Evolutionary conservation across 2,113 vertebrate genomes (phyloP), one percentile per base, ranked within the genome.

Genomic region (Atrichornis clamosus): DNA sequence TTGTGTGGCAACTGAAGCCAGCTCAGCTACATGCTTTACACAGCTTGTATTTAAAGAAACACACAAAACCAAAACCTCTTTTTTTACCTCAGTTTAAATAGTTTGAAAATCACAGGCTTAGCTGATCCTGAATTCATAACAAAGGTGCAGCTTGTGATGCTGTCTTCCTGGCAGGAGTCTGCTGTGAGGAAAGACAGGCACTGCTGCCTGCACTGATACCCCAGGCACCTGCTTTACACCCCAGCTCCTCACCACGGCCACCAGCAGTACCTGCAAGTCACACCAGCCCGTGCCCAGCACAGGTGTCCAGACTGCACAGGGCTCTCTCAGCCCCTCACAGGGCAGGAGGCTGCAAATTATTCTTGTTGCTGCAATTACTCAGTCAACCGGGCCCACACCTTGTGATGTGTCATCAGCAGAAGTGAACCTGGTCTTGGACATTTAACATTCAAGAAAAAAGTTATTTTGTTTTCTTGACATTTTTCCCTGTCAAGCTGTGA

Each of bases 401-500:
- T 47, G 28, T 3, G 5, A 33, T 9, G 27, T 15, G 23, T 7
- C 84, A 44, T 5, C 76, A 62, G 37, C 33, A 81, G 28, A 83
- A 68, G 27, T 28, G n/a, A 78, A 27, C 39, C 10, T 41, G 30
- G 7, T 10, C 23, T 32, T 3, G 3, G 24, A 50, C 4, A 69
- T 79, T 69, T 58, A 79, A 69, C 41, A 73, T 72, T 77, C 35
- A 87, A 75, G 22, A 58, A 67, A 76, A 81, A 32, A 78, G 44
- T 2, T 2, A 19, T 7, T 77, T 53, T 83, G 11, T 64, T 94
- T 95, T 95, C 49, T 81, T 90, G 60, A 33, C 19, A 37, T 88
- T 82, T 82, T 92, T 50, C 60, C 75, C 52, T 85, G 35, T 89
- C 91, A 97, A 84, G 67, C 90, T 96, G 83, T 63, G 85, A 93